phyloP scores from a whole-genome alignment of 2,888 invertebrate genomes.

The Drosophila austrosaltans region DNA sequence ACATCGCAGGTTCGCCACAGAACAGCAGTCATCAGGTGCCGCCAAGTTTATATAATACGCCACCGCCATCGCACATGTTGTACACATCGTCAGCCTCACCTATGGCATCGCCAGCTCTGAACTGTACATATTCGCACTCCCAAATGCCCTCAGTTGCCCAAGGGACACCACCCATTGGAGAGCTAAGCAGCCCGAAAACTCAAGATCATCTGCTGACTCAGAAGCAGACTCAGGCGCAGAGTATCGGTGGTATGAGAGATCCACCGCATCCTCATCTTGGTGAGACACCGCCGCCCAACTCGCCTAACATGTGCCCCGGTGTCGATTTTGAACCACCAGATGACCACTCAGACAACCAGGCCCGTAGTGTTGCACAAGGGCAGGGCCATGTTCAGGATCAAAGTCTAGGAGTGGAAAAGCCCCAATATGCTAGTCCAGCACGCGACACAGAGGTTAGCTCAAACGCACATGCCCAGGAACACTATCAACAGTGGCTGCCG shows the following conservation, averaged over 20 bases:
- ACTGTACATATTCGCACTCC: conserved; percentile 68
- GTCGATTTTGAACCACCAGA: conserved; percentile 72
- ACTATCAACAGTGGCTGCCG: conserved; percentile 62
- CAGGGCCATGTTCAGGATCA: conserved; percentile 15
- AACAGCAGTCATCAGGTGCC: conserved; percentile 58
- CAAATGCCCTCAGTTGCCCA: conserved; percentile 28
- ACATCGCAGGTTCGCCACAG: conserved; percentile 60
- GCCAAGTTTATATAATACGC: conserved; percentile 63
- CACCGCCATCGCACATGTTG: conserved; percentile 69
- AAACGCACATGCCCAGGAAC: conserved; percentile 44
- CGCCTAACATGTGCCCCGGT: conserved; percentile 70
- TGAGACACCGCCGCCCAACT: conserved; percentile 75
- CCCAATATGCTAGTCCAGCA: conserved; percentile 47
- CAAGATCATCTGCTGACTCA: conserved; percentile 32
- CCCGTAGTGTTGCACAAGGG: background rate
- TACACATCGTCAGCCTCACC: conserved; percentile 76
- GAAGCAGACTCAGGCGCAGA: conserved; percentile 19
- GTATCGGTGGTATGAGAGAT: conserved; percentile 31
- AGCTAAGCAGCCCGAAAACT: conserved; percentile 33
- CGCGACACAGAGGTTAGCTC: conserved; percentile 34
- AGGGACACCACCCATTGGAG: conserved; percentile 52
- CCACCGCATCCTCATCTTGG: conserved; percentile 65
- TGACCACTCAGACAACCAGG: conserved; percentile 32
- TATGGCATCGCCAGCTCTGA: conserved; percentile 80
- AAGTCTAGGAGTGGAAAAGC: conserved; percentile 32